A percentile compares a stretch with the other conserved stretches of the same genome.
Evolutionary conservation across 2,888 invertebrate species (phyloP).

Genomic region (Bruchidius siliquastri): DNA sequence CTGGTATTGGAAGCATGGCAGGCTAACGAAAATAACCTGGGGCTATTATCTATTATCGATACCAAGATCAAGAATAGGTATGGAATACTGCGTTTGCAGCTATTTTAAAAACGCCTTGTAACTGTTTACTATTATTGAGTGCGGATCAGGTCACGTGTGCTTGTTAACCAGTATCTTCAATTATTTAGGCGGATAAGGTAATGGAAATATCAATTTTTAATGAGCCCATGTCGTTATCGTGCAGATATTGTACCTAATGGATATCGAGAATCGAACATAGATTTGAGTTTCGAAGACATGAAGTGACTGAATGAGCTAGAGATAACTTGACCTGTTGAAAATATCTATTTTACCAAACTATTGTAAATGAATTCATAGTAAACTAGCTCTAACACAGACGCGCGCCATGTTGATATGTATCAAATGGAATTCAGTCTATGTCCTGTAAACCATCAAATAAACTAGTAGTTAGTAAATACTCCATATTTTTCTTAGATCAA

Average conservation of each 20-base stretch:
- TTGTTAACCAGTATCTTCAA: neutral
- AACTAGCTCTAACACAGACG: too few species aligned
- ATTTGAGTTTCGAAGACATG: neutral
- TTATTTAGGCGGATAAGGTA: neutral
- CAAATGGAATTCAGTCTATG: too few species aligned
- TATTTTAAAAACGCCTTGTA: conserved; percentile 1
- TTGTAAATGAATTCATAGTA: too few species aligned
- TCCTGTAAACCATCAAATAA: too few species aligned
- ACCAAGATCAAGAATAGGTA: neutral
- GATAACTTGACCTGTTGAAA: too few species aligned
- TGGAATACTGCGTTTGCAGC: neutral
- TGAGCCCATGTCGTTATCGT: neutral
- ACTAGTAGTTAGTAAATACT: too few species aligned
- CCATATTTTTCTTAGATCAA: too few species aligned
- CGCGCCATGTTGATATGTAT: too few species aligned
- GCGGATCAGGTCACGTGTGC: neutral
- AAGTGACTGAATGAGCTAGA: too few species aligned
- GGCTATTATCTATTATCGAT: neutral
- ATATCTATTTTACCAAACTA: too few species aligned
- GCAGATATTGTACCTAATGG: neutral
- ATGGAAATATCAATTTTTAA: neutral
- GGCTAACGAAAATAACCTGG: neutral
- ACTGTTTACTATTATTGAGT: neutral
- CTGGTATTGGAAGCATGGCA: neutral
- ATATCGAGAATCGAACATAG: neutral